Evolutionary conservation across 2,888 invertebrate genomes (phyloP), one percentile per base, ranked within the genome.

Genomic region (Molanna angustata): DNA sequence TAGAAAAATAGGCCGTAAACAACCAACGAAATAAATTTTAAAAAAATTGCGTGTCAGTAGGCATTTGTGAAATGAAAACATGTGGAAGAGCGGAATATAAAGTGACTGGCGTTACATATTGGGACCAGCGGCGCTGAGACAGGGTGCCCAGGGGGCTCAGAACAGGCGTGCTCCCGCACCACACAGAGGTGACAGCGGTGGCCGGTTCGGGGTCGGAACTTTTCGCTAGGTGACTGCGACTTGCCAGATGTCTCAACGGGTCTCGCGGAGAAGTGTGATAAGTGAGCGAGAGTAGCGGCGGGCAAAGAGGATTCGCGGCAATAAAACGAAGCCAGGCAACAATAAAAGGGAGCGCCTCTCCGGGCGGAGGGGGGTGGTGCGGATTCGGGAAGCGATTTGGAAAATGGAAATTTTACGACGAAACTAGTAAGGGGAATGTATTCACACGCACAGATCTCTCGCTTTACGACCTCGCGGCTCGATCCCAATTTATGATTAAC

Each of bases 391-490:
- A 58, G 54, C 54, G 58, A 58, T 58, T 56, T 48, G 41, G 53
- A 58, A 53, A 58, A 58, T 58, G 58, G 58, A 58, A 58, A 58
- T 58, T 58, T 56, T 53, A 58, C 48, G 58, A 56, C 52, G 42
- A 43, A 53, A 52, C 49, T 49, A 49, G 49, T 45, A 37, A 49
- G 37, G 51, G 41, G 49, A 49, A 51, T 49, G 31, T 27, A 27
- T 27, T 6, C 6, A 14, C 21, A 37, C 41, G 53, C 22, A 14
- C 33, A 48, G 35, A 20, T 33, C 39, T 27, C 22, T 37, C 17
- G 37, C 53, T 53, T 50, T 53, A 53, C 31, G 49, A 33, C 48
- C 39, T 40, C 43, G 37, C 42, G 48, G 41, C 13, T 19, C 33
- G 31, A 49, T 39, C 32, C 33, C 18, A 44, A 53, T 48, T 53